Evolutionary conservation across 2,113 vertebrate genomes (phyloP).

Genomic region (Polypterus senegalus): DNA sequence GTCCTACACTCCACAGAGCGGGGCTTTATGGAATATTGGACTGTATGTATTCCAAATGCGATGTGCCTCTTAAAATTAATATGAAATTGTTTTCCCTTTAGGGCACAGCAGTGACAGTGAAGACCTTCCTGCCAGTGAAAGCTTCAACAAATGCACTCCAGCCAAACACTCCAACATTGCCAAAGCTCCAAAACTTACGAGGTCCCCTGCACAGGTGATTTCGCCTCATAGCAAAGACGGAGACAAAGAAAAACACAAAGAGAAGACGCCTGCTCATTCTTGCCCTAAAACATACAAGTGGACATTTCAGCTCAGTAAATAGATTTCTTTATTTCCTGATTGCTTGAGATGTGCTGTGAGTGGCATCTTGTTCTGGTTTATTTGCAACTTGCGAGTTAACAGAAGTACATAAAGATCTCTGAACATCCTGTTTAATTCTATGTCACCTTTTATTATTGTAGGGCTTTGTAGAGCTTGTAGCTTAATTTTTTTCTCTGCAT

Average conservation of each 20-base stretch:
- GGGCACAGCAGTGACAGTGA: slow-evolving; percentile 96
- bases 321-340: not conserved
- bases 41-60: not conserved
- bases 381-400: not conserved
- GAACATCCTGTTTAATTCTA: too few relatives aligned
- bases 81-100: slow-evolving; percentile 28
- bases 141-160: slow-evolving; percentile 66
- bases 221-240: slow-evolving; percentile 68
- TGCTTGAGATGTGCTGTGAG: not conserved
- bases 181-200: slow-evolving; percentile 68
- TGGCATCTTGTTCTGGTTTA: not conserved
- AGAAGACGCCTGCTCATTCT: slow-evolving; percentile 60
- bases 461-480: too few relatives aligned
- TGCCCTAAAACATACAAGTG: slow-evolving; percentile 86
- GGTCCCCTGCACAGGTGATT: slow-evolving; percentile 56
- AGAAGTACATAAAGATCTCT: too few relatives aligned
- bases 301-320: slow-evolving; percentile 89
- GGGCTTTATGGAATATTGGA: too few relatives aligned
- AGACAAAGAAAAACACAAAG: slow-evolving; percentile 72
- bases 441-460: too few relatives aligned
- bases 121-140: slow-evolving; percentile 63
- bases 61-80: not conserved
- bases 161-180: slow-evolving; percentile 57
- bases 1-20: too few relatives aligned
- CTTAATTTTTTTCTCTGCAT: too few relatives aligned